Evolutionary conservation across 2,888 invertebrate species (phyloP).

Genomic region (Drosophila anomalata): DNA sequence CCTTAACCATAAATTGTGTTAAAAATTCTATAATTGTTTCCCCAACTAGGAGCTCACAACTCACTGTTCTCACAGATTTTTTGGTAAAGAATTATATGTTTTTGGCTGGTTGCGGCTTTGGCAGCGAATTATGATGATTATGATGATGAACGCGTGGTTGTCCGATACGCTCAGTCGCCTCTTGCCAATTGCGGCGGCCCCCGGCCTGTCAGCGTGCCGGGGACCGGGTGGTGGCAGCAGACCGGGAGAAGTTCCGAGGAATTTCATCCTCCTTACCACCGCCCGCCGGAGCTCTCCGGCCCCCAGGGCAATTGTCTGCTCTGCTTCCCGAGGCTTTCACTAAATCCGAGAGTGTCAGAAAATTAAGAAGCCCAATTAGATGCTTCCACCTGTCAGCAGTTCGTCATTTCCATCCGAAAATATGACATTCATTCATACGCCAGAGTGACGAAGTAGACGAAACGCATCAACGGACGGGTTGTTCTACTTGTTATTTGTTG

Average conservation of each 20-base stretch:
- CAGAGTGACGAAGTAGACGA: slow-evolving; percentile 66
- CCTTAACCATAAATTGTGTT: background rate
- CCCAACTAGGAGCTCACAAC: background rate
- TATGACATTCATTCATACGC: slow-evolving; percentile 78
- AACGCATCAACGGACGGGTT: slow-evolving; percentile 55
- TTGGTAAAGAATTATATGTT: background rate
- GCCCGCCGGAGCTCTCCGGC: background rate
- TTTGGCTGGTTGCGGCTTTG: slow-evolving; percentile 51
- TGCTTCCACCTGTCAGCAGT: slow-evolving; percentile 84
- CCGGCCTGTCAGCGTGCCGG: slow-evolving; percentile 55
- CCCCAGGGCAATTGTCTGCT: slow-evolving; percentile 68
- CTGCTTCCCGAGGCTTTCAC: slow-evolving; percentile 31
- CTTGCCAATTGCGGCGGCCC: slow-evolving; percentile 62
- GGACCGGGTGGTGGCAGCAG: slow-evolving; percentile 17
- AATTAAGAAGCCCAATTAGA: slow-evolving; percentile 84
- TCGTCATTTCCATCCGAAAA: slow-evolving; percentile 82
- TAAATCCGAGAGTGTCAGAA: slow-evolving; percentile 72
- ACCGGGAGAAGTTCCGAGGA: slow-evolving; percentile 58
- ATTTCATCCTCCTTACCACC: slow-evolving; percentile 48
- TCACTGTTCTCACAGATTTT: slow-evolving; percentile 34
- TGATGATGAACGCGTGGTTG: slow-evolving; percentile 79
- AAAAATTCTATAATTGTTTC: background rate
- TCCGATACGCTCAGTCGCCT: slow-evolving; percentile 69
- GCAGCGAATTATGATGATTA: slow-evolving; percentile 82
- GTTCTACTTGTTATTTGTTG: slow-evolving; percentile 24